Conservation (phyloP, 1,140 invertebrate genomes). For the Psix sp. region DNA sequence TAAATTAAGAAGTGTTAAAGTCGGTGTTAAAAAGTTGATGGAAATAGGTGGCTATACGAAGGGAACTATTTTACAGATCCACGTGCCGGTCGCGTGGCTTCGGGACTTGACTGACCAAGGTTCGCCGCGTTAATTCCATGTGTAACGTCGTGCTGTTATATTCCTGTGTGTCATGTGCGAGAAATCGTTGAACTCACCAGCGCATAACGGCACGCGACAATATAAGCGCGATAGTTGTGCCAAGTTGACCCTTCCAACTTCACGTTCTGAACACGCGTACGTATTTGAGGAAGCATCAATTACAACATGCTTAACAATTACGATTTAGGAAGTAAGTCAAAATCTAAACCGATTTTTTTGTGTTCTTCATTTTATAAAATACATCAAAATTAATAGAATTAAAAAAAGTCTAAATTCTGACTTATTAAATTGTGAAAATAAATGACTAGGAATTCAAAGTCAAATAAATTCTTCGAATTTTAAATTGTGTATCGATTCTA, state of each 20-base stretch:
- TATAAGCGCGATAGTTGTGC: slow-evolving; percentile 41
- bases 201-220: slow-evolving; percentile 73
- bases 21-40: slow-evolving; percentile 37
- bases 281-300: slow-evolving; percentile 18
- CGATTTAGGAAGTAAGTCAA: slow-evolving; percentile 10
- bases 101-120: slow-evolving; percentile 49
- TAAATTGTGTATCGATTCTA: too few relatives aligned
- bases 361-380: neutral
- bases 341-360: neutral
- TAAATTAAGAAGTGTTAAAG: too few relatives aligned
- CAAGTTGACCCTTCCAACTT: slow-evolving; percentile 30
- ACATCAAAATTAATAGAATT: too few relatives aligned
- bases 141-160: slow-evolving; percentile 62
- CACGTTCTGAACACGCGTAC: slow-evolving; percentile 4
- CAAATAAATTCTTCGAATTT: too few relatives aligned
- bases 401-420: too few relatives aligned
- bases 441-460: too few relatives aligned
- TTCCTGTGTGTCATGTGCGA: slow-evolving; percentile 72
- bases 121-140: slow-evolving; percentile 56
- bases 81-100: slow-evolving; percentile 70
- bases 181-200: slow-evolving; percentile 69
- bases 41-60: slow-evolving; percentile 22
- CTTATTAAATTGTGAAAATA: too few relatives aligned
- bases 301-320: slow-evolving; percentile 24
- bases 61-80: slow-evolving; percentile 55